Conservation (phyloP, 2,113 vertebrate genomes). For the Budorcas taxicolor region DNA sequence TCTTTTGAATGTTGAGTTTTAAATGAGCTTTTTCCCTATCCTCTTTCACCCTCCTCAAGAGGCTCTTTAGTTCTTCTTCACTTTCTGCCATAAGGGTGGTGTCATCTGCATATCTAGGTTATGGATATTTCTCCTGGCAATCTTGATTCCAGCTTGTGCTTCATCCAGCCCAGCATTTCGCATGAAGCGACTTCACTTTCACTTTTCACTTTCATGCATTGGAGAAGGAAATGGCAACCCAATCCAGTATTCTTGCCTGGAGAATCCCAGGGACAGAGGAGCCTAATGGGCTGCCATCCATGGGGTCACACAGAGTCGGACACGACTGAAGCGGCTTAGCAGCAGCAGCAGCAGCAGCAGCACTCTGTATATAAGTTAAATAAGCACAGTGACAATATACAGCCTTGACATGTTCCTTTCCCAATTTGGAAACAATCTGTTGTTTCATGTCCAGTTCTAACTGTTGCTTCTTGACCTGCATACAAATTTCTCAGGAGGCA, state of each 20-base stretch:
- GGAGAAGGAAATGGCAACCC: too few relatives aligned
- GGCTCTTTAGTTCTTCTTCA: background rate
- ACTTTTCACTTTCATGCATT: too few relatives aligned
- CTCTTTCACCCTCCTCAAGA: background rate
- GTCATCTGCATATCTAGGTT: background rate
- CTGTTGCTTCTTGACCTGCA: background rate
- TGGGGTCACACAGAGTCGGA: too few relatives aligned
- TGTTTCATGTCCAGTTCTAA: background rate
- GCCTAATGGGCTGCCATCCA: too few relatives aligned
- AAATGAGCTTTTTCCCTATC: rapidly evolving
- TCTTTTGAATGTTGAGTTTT: background rate
- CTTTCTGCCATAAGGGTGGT: background rate
- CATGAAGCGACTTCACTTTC: background rate
- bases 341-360: too few relatives aligned
- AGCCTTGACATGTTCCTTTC: background rate
- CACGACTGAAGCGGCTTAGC: too few relatives aligned
- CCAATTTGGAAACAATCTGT: background rate
- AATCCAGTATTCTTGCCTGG: too few relatives aligned
- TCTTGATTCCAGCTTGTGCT: background rate
- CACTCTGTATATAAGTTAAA: background rate
- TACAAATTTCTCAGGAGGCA: background rate
- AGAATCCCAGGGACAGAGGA: too few relatives aligned
- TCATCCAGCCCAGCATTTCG: background rate
- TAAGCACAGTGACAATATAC: background rate
- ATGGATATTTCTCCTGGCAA: background rate